Percentiles rank a stretch among this genome's conserved stretches.
Conservation (phyloP, 2,888 invertebrate genomes). For the Alsophila aescularia region DNA sequence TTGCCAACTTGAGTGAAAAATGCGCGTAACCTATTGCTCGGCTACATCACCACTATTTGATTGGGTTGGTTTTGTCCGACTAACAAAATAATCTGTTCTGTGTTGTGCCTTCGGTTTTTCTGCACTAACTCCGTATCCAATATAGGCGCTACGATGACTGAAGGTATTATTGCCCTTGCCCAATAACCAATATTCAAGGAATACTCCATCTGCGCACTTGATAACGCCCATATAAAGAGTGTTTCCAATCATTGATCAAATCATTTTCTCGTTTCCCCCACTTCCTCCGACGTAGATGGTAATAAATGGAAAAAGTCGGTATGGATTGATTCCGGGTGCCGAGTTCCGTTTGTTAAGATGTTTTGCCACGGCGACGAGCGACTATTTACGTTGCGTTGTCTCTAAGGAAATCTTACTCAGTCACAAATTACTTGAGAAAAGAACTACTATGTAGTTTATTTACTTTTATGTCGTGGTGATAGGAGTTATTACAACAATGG, state of each 20-base stretch:
- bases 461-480: conserved; percentile 1
- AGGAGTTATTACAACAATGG: too few species aligned
- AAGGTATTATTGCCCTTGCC: conserved; percentile 23
- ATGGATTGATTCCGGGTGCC: conserved; percentile 59
- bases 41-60: too few species aligned
- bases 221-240: conserved; percentile 38
- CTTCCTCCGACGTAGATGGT: conserved; percentile 46
- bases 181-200: conserved; percentile 25
- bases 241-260: conserved; percentile 55
- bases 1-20: too few species aligned
- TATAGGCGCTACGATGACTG: background rate
- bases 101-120: background rate
- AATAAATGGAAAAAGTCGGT: conserved; percentile 57
- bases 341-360: conserved; percentile 53
- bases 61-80: too few species aligned
- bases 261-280: conserved; percentile 56
- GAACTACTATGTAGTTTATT: conserved; percentile 1
- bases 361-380: conserved; percentile 26
- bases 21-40: too few species aligned
- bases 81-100: background rate
- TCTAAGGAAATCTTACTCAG: conserved; percentile 30
- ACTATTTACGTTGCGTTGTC: conserved; percentile 41
- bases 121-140: conserved; percentile 17
- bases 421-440: conserved; percentile 5
- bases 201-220: conserved; percentile 30